Evolutionary conservation across 2,888 invertebrate genomes (phyloP).

Genomic region (Xanthorhoe designata): DNA sequence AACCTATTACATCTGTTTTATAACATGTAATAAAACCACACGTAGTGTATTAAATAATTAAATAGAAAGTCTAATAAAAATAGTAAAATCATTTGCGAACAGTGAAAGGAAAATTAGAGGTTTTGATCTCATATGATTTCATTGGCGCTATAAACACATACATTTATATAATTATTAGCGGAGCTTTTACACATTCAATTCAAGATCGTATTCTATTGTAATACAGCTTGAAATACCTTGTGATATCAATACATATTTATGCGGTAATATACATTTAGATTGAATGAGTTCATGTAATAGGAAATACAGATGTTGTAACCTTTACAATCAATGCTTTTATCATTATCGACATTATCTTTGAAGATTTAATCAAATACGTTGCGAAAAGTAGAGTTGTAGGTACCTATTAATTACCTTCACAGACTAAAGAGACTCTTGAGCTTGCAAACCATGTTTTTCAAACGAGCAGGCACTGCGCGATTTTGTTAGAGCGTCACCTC

Average conservation of each 20-base stretch:
- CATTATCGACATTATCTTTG: not conserved
- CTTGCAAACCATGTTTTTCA: too few relatives aligned
- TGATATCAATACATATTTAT: slow-evolving; percentile 13
- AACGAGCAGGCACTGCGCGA: too few relatives aligned
- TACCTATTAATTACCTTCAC: not conserved
- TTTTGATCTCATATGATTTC: slow-evolving; percentile 60
- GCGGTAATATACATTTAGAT: slow-evolving; percentile 36
- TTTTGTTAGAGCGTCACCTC: too few relatives aligned
- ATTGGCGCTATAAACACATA: slow-evolving; percentile 54
- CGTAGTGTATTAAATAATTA: slow-evolving; percentile 75
- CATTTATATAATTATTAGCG: slow-evolving; percentile 26
- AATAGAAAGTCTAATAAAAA: slow-evolving; percentile 78
- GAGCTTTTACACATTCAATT: slow-evolving; percentile 16
- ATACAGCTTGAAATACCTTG: slow-evolving; percentile 13
- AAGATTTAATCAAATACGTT: not conserved
- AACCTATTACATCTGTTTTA: slow-evolving; percentile 46
- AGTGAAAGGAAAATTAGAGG: slow-evolving; percentile 78
- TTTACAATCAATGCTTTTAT: slow-evolving; percentile 9
- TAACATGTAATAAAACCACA: slow-evolving; percentile 61
- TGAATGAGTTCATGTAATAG: slow-evolving; percentile 37
- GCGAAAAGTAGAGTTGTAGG: not conserved
- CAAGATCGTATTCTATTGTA: slow-evolving; percentile 17
- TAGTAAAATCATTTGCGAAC: slow-evolving; percentile 65
- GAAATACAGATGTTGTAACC: slow-evolving; percentile 24
- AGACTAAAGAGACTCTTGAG: too few relatives aligned